Evolutionary conservation across 2,113 vertebrate genomes (phyloP).

Genomic region (Pelvicachromis taeniatus): DNA sequence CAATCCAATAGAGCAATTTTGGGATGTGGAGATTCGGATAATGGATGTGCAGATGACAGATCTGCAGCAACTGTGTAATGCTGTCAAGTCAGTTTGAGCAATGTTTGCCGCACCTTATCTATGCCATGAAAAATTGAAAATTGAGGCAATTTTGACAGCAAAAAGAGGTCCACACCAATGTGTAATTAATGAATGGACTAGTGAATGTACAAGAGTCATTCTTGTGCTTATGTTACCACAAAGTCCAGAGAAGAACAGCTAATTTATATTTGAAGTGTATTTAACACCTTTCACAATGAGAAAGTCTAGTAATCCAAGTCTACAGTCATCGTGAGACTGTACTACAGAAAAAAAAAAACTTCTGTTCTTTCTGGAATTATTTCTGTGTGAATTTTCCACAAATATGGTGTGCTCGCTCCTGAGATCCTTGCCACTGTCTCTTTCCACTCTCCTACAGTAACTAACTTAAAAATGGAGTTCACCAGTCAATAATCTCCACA

Average conservation of each 20-base stretch:
- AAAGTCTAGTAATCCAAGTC: not conserved
- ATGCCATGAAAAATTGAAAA: too few species aligned
- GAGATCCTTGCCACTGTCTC: not conserved
- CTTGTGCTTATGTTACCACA: not conserved
- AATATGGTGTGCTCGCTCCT: rapidly evolving
- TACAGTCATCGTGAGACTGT: not conserved
- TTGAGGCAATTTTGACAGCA: too few species aligned
- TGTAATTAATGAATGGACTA: too few species aligned
- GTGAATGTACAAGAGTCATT: too few species aligned
- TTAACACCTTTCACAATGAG: not conserved
- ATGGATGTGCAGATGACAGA: not conserved
- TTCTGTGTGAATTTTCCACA: not conserved
- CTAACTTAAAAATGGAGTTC: not conserved
- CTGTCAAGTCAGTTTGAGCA: too few species aligned
- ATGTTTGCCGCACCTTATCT: too few species aligned
- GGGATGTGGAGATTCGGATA: not conserved
- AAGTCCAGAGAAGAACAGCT: not conserved
- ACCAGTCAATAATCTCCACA: not conserved
- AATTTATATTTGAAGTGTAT: not conserved
- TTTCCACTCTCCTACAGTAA: not conserved
- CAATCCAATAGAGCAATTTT: not conserved
- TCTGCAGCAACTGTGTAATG: too few species aligned
- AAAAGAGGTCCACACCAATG: too few species aligned
- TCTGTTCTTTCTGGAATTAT: not conserved
- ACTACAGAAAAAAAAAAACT: not conserved